phyloP scores from a whole-genome alignment of 2,797 vertebrate species.

The Semaprochilodus insignis region DNA sequence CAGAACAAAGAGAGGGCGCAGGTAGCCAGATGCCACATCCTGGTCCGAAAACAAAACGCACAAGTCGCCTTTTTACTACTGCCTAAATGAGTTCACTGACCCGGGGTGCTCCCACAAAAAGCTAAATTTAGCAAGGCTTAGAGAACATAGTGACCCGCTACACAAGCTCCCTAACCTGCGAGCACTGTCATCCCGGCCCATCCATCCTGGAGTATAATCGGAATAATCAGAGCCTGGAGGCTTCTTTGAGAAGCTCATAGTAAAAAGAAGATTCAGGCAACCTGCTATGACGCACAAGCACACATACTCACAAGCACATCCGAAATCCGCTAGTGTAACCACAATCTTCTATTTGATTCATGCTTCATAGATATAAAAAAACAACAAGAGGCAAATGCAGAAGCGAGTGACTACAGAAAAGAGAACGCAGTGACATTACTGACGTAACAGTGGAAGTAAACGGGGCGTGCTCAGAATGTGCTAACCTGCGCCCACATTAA shows the following conservation, averaged over 20 bases:
- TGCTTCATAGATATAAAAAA: background rate
- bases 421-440: background rate
- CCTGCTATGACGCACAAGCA: background rate
- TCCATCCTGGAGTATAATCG: conserved; percentile 47
- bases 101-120: conserved; percentile 65
- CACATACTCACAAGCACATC: background rate
- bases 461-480: background rate
- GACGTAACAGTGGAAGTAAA: conserved; percentile 8
- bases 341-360: background rate
- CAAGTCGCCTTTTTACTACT: conserved; percentile 52
- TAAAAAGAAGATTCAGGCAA: conserved; percentile 22
- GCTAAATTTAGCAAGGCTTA: conserved; percentile 80
- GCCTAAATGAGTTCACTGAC: conserved; percentile 63
- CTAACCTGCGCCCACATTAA: background rate
- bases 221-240: conserved; percentile 13
- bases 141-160: conserved; percentile 75
- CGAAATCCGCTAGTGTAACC: background rate
- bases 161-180: conserved; percentile 75
- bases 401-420: background rate
- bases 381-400: background rate
- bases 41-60: conserved; percentile 6
- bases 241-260: conserved; percentile 16
- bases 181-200: conserved; percentile 68
- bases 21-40: conserved; percentile 22
- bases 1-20: conserved; percentile 32